These are phyloP conservation scores for Aphodius granarius DNA, from an alignment of 2,888 invertebrate species.

Conservation along the genomic window DNA sequence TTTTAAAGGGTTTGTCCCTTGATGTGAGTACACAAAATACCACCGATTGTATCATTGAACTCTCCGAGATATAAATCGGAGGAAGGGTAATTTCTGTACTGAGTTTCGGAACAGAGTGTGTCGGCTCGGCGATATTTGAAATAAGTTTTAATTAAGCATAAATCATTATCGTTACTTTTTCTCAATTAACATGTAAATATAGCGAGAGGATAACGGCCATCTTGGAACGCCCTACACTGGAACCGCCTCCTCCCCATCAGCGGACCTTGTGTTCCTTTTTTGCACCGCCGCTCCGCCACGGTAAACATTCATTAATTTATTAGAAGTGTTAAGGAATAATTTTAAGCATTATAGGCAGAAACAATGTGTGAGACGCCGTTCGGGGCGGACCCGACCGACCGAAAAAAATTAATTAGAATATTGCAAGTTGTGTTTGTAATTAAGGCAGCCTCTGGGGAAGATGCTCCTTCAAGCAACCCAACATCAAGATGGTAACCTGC, in stretches of 20 bases:
- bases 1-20: too few relatives aligned
- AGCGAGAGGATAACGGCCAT: conserved; percentile 38
- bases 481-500: neutral
- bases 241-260: conserved; percentile 36
- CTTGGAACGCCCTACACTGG: conserved; percentile 45
- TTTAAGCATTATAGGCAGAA: conserved; percentile 26
- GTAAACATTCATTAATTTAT: conserved; percentile 43
- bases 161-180: conserved; percentile 35
- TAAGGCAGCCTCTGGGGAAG: conserved; percentile 16
- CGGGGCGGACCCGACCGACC: neutral
- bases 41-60: too few relatives aligned
- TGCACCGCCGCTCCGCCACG: conserved; percentile 37
- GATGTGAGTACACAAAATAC: too few relatives aligned
- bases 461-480: neutral
- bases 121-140: conserved; percentile 6
- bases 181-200: conserved; percentile 49
- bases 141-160: conserved; percentile 29
- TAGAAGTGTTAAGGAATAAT: conserved; percentile 32
- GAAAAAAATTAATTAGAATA: conserved; percentile 29
- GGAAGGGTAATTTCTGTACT: neutral
- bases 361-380: conserved; percentile 27
- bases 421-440: conserved; percentile 29
- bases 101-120: neutral
- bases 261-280: conserved; percentile 19
- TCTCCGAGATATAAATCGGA: too few relatives aligned